These are phyloP conservation scores for Steinernema feltiae DNA, from an alignment of 1,140 invertebrate genomes.

Conservation along the genomic window DNA sequence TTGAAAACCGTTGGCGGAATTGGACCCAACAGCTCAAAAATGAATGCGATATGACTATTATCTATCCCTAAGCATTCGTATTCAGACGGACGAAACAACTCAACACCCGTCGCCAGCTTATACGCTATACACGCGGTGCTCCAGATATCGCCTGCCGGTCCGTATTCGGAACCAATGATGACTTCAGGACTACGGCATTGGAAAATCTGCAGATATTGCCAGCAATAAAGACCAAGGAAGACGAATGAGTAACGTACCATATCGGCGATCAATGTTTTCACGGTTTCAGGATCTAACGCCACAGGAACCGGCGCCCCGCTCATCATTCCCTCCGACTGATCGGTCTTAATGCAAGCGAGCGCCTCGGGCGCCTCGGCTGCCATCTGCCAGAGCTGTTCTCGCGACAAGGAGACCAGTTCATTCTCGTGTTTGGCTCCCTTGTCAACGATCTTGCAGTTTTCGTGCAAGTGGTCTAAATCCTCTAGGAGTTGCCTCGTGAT, in stretches of 20 bases:
- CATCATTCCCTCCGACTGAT: conserved; percentile 69
- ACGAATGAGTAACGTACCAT: background rate
- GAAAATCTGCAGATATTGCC: conserved; percentile 83
- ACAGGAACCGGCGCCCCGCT: conserved; percentile 63
- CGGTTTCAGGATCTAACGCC: conserved; percentile 67
- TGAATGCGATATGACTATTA: conserved; percentile 96
- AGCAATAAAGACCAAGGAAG: background rate
- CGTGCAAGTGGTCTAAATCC: conserved; percentile 90
- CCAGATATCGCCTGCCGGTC: conserved; percentile 92
- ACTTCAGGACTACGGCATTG: conserved; percentile 96
- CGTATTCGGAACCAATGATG: conserved; percentile 83
- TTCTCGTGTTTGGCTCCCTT: conserved; percentile 99
- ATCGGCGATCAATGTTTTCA: conserved; percentile 16
- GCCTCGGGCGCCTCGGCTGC: conserved; percentile 59
- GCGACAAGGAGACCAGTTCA: conserved; percentile 67
- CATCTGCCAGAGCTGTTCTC: conserved; percentile 38
- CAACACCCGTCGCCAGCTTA: conserved; percentile 95
- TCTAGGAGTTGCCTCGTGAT: conserved; percentile 93
- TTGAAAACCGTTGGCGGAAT: conserved; percentile 84
- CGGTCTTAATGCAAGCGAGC: conserved; percentile 72
- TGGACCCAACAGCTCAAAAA: conserved; percentile 89
- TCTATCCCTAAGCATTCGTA: conserved; percentile 72
- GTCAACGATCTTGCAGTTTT: conserved; percentile 95
- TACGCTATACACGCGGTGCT: conserved; percentile 98
- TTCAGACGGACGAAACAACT: conserved; percentile 95